These are phyloP conservation scores for Todus mexicanus DNA, from an alignment of 2,797 vertebrate species.

Conservation along the genomic window DNA sequence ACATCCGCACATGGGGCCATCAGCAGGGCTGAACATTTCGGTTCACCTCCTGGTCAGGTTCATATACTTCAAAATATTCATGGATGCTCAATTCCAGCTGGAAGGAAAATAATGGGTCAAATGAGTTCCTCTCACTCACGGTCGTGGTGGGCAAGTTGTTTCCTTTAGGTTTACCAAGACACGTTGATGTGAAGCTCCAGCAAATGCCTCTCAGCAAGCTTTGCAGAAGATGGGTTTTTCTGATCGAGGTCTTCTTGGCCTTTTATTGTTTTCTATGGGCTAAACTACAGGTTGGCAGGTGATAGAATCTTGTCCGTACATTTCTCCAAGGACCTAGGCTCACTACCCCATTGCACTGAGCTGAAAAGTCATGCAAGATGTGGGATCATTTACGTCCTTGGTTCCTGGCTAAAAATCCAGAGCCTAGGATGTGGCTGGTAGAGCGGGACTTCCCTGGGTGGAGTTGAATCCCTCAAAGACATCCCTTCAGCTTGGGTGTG, in stretches of 20 bases:
- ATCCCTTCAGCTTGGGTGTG: neutral
- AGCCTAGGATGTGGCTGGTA: neutral
- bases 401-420: neutral
- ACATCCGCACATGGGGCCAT: rapidly evolving
- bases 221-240: neutral
- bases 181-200: neutral
- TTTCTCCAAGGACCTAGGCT: neutral
- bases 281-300: neutral
- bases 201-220: neutral
- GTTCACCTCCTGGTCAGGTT: neutral
- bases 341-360: neutral
- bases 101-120: neutral
- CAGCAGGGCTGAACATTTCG: neutral
- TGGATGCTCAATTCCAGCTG: neutral
- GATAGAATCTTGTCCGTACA: neutral
- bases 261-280: neutral
- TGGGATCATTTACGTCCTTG: neutral
- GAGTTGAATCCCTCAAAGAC: neutral
- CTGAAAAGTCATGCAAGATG: neutral
- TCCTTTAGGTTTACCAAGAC: neutral
- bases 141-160: neutral
- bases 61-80: neutral
- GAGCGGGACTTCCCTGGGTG: neutral
- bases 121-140: neutral
- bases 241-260: neutral